Conservation (phyloP, 1,140 invertebrate species). For the Zaprionus tsacasi region DNA sequence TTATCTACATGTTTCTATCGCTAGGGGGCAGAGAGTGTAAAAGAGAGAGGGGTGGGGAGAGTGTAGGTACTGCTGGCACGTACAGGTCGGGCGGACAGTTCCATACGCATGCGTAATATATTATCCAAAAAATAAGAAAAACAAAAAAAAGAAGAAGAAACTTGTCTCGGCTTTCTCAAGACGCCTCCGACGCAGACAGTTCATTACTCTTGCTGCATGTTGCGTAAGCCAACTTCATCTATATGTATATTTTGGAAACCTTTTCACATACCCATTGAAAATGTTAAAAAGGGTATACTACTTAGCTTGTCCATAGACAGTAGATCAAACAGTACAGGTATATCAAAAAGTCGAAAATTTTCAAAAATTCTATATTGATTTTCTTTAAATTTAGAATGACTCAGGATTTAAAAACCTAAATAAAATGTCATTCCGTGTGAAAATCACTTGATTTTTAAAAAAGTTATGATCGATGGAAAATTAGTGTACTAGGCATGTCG, state of each 20-base stretch:
- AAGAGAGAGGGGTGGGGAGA: not conserved
- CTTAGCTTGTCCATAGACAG: too few relatives aligned
- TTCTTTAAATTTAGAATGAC: too few relatives aligned
- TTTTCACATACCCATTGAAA: not conserved
- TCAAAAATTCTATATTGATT: too few relatives aligned
- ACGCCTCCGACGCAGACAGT: constrained; percentile 5
- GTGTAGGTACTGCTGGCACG: not conserved
- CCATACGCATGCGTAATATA: constrained; percentile 34
- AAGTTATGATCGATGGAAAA: too few relatives aligned
- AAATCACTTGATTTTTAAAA: too few relatives aligned
- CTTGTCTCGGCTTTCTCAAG: constrained; percentile 17
- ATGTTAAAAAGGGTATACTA: too few relatives aligned
- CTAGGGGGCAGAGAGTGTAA: not conserved
- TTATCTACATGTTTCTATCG: constrained; percentile 35
- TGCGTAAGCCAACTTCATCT: constrained; percentile 32
- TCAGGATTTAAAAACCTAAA: too few relatives aligned
- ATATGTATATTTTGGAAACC: constrained; percentile 17
- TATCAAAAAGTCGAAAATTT: too few relatives aligned
- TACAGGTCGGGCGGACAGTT: constrained; percentile 28
- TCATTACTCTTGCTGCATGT: constrained; percentile 30
- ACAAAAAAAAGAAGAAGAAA: constrained; percentile 3
- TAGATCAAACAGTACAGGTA: too few relatives aligned
- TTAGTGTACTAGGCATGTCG: too few relatives aligned
- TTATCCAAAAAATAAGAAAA: constrained; percentile 21
- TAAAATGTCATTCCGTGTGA: too few relatives aligned